Evolutionary conservation across 2,888 invertebrate genomes (phyloP).

Genomic region (Pharmacophagus antenor): DNA sequence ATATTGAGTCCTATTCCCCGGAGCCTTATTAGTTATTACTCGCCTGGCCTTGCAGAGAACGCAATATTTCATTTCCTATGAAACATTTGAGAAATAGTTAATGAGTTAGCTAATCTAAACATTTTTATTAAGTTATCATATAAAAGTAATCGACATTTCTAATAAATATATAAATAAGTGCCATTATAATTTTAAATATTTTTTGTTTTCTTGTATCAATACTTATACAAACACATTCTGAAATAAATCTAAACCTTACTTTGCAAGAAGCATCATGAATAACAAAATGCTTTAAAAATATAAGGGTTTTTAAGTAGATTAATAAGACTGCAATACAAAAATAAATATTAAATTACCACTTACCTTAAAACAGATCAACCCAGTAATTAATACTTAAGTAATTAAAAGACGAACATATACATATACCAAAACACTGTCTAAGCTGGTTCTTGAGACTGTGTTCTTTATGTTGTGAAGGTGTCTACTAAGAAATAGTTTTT

Average conservation of each 20-base stretch:
- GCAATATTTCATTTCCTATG: conserved; percentile 15
- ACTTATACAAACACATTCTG: too few species aligned
- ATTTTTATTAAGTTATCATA: neutral
- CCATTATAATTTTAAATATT: neutral
- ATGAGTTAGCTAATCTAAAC: conserved; percentile 2
- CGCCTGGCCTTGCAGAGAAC: conserved; percentile 12
- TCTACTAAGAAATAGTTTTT: too few species aligned
- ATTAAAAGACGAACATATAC: too few species aligned
- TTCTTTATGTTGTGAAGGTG: too few species aligned
- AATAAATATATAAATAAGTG: neutral
- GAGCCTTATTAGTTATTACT: conserved; percentile 26
- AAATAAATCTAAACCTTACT: too few species aligned
- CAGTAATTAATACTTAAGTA: too few species aligned
- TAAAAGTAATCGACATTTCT: neutral
- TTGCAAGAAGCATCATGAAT: too few species aligned
- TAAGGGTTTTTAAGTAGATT: neutral
- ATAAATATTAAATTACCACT: conserved; percentile 7
- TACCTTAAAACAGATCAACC: conserved; percentile 9
- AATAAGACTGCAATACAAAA: neutral
- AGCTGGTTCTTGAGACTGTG: too few species aligned
- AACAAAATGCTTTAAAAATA: too few species aligned
- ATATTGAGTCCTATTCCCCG: conserved; percentile 24
- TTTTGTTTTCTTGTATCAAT: too few species aligned
- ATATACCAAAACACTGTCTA: too few species aligned
- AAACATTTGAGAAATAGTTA: conserved; percentile 12